phyloP scores from a whole-genome alignment of 2,797 vertebrate species.

The Alosa sapidissima region DNA sequence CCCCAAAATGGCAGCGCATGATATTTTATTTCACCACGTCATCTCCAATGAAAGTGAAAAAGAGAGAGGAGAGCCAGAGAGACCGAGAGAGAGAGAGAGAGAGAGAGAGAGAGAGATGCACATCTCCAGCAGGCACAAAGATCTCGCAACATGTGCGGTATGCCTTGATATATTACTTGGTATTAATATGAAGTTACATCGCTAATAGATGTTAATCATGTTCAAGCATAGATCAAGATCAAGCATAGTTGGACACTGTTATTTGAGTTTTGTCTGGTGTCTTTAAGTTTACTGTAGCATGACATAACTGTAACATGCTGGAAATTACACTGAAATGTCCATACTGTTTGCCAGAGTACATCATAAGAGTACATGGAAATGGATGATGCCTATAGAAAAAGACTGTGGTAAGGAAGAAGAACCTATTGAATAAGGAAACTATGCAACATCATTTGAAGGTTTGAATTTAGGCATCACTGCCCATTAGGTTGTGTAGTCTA shows the following conservation, averaged over 20 bases:
- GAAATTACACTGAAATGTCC: too few relatives aligned
- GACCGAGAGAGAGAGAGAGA: neutral
- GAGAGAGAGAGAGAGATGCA: neutral
- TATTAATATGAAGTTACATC: neutral
- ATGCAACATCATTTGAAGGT: too few relatives aligned
- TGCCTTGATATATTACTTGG: neutral
- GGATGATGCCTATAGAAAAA: too few relatives aligned
- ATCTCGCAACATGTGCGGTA: neutral
- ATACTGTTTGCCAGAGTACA: too few relatives aligned
- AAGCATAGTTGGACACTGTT: neutral
- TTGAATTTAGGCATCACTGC: too few relatives aligned
- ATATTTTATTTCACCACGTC: constrained; percentile 21
- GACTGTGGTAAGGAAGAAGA: too few relatives aligned
- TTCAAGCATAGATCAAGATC: too few relatives aligned
- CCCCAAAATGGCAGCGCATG: constrained; percentile 20
- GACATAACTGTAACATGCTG: too few relatives aligned
- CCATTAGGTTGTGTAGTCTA: neutral
- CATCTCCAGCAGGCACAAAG: neutral
- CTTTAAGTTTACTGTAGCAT: too few relatives aligned
- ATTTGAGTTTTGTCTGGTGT: too few relatives aligned
- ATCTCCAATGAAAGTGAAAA: neutral
- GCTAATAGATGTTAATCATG: neutral
- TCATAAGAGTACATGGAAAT: too few relatives aligned
- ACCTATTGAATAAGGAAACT: too few relatives aligned
- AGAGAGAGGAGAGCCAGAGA: neutral